Evolutionary conservation across 2,888 invertebrate genomes (phyloP), one percentile per base, ranked within the genome.

Genomic region (Caenorhabditis japonica): DNA sequence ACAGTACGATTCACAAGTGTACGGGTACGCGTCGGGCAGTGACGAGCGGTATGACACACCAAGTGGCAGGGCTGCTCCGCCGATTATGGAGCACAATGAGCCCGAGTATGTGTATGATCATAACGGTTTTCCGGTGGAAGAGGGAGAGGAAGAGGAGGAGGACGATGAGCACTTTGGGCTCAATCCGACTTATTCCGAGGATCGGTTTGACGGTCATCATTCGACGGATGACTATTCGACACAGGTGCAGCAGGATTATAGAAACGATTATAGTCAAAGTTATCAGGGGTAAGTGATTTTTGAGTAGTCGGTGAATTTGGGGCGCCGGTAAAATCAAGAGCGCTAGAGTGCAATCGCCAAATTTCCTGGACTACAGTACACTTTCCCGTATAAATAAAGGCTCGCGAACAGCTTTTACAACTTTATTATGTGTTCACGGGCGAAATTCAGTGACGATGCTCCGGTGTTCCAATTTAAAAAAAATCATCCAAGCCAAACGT

Each of bases 131-230:
- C 49, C 68, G 43, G n/a, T n/a, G n/a, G n/a, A n/a, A n/a, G n/a
- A n/a, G n/a, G n/a, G n/a, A n/a, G n/a, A n/a, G n/a, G n/a, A n/a
- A n/a, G n/a, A n/a, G n/a, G n/a, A n/a, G n/a, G 71, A 75, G n/a
- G 75, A 75, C n/a, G 77, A 76, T 12, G 71, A 76, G 56, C 41
- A 71, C 33, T 75, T 69, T 36, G 75, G 68, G 3, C 59, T 74
- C 27, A 77, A 77, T 72, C 77, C 77, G 27, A 74, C 74, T 7
- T 77, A 77, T 39, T 58, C 66, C 13, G 77, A 77, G 13, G 64
- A 72, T 25, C 64, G 70, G 13, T 53, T 36, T 13, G 76, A 72
- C 36, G 59, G 52, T 19, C 53, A 71, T 15, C 53, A 71, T 15
- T 25, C 53, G 27, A 43, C 17, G 0, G 55, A 36, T 19, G 69